Evolutionary conservation across 2,888 invertebrate species (phyloP), one percentile per base, ranked within the genome.

Genomic region (Drymonia ruficornis): DNA sequence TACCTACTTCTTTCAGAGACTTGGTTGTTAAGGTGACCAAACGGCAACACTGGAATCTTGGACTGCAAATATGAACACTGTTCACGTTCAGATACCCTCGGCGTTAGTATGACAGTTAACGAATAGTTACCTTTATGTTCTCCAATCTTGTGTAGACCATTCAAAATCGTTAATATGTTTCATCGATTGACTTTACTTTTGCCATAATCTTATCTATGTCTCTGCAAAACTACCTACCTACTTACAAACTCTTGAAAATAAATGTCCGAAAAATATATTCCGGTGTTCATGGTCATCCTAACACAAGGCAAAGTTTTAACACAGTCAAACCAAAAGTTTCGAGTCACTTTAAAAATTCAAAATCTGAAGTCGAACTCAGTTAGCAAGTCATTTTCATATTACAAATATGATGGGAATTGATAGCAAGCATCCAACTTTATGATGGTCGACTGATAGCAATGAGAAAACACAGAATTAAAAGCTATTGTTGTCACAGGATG

Each of bases 301-400:
- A 36, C n/a, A n/a, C n/a, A n/a, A 36, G 36, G 36, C 13, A 36
- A 36, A 36, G n/a, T 36, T 36, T 36, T 36, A 13, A 36, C 36
- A 36, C 13, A 36, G 36, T 36, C 36, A 36, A 13, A 36, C 36
- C 36, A 36, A 36, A 36, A 36, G n/a, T 36, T n/a, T 36, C 6
- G 36, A 36, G 36, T 36, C 36, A n/a, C 36, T 36, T 36, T 36
- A 36, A 36, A 36, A 36, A 36, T 36, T 36, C 36, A 36, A 13
- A n/a, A 36, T 36, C 12, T 31, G 13, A n/a, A 36, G 13, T 36
- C 36, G 9, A 11, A 13, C 1, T 11, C n/a, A 36, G 11, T 36
- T 36, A 5, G 36, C 36, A 36, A 36, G 36, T 36, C 36, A 36
- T 36, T 13, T 36, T 36, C n/a, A 36, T 36, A 36, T 36, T 36